phyloP scores from a whole-genome alignment of 1,140 invertebrate genomes.

The Philopotamus ludificatus region DNA sequence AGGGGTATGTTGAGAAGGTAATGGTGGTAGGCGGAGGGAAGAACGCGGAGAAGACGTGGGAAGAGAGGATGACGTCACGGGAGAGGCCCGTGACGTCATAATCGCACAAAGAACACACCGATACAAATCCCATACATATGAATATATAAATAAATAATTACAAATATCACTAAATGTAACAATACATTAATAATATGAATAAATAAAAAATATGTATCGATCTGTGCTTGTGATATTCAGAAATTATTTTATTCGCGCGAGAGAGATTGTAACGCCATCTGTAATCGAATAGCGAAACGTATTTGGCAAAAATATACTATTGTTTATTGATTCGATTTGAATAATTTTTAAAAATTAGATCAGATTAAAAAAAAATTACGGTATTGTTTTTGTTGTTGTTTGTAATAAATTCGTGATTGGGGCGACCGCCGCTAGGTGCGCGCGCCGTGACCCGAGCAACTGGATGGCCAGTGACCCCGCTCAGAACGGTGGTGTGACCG shows the following conservation, averaged over 20 bases:
- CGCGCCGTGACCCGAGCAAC: no score
- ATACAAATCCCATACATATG: neutral
- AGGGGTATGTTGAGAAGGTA: constrained; percentile 22
- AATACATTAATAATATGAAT: neutral
- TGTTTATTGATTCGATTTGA: no score
- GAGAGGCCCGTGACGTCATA: constrained; percentile 2
- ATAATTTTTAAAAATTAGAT: no score
- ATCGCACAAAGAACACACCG: neutral
- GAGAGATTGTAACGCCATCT: neutral
- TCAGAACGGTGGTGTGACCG: neutral
- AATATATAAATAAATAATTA: no score
- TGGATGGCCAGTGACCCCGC: no score
- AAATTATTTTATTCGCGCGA: neutral
- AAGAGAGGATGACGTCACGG: constrained; percentile 12
- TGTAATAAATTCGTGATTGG: no score
- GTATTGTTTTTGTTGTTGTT: no score
- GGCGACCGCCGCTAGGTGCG: no score
- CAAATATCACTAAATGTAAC: constrained; percentile 5
- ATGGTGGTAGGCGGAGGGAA: neutral
- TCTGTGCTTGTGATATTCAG: no score
- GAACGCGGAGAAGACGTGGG: neutral
- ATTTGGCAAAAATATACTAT: no score
- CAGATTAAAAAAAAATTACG: no score
- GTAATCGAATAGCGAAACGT: neutral
- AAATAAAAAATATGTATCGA: neutral